Conservation (phyloP, 2,113 vertebrate genomes). For the Cyphomyrus discorhynchus region DNA sequence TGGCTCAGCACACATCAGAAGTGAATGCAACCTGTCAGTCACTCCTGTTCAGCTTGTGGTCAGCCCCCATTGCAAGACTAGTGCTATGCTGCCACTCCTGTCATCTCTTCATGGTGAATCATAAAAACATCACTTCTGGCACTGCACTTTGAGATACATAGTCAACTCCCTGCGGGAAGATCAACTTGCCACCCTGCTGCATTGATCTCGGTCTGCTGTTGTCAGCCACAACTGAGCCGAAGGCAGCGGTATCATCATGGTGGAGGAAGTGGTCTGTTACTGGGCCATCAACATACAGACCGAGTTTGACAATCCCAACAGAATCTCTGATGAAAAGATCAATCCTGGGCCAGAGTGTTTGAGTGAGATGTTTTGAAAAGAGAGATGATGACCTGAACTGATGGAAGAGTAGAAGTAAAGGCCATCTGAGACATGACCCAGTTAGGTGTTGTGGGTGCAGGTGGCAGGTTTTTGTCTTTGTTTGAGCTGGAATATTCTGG, state of each 20-base stretch:
- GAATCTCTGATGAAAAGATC: neutral
- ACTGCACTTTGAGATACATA: neutral
- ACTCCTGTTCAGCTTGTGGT: neutral
- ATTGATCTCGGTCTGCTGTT: neutral
- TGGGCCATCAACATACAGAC: neutral
- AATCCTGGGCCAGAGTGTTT: neutral
- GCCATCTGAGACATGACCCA: neutral
- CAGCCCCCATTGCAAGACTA: neutral
- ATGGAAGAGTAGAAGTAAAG: neutral
- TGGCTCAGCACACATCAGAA: neutral
- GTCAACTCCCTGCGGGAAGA: neutral
- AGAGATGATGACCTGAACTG: neutral
- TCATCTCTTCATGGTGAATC: neutral
- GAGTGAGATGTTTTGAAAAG: neutral
- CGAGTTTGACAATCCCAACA: neutral
- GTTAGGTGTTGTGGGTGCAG: neutral
- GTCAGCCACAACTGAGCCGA: neutral
- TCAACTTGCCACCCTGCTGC: neutral
- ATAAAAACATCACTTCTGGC: neutral
- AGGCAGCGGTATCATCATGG: neutral
- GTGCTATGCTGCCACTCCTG: neutral
- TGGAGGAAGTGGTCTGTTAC: neutral
- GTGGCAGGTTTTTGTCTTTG: neutral
- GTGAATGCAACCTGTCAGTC: neutral
- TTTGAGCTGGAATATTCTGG: neutral